Percentiles rank a stretch among this genome's conserved stretches.
These are phyloP conservation scores for Magallana ariakensis DNA, from an alignment of 1,140 invertebrate species.

Conservation along the genomic window DNA sequence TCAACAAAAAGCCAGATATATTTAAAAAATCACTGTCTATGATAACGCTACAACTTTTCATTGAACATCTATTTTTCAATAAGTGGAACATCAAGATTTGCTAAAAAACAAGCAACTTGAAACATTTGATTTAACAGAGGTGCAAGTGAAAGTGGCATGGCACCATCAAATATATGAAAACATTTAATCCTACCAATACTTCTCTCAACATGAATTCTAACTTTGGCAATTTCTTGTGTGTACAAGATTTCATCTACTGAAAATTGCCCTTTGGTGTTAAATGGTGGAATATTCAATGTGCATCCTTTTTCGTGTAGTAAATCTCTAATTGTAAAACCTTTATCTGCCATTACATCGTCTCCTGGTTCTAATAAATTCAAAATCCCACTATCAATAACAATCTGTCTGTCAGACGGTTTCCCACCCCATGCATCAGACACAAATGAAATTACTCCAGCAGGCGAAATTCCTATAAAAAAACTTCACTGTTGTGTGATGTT, in stretches of 20 bases:
- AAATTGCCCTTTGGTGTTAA: constrained; percentile 23
- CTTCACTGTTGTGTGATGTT: too few relatives aligned
- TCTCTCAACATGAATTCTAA: constrained; percentile 51
- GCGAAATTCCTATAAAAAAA: too few relatives aligned
- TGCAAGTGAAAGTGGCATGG: too few relatives aligned
- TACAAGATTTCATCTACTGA: constrained; percentile 22
- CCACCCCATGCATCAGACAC: too few relatives aligned
- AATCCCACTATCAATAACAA: too few relatives aligned
- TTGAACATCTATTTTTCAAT: background rate
- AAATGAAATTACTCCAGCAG: too few relatives aligned
- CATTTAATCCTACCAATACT: constrained; percentile 49
- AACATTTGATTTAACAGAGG: constrained; percentile 41
- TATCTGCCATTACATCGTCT: too few relatives aligned
- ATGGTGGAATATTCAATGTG: constrained; percentile 41
- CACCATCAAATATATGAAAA: constrained; percentile 47
- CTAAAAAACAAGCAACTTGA: constrained; percentile 43
- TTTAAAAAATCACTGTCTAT: too few relatives aligned
- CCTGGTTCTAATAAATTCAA: too few relatives aligned
- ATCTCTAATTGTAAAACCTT: constrained; percentile 42
- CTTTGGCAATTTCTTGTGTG: constrained; percentile 47
- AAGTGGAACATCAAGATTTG: constrained; percentile 48
- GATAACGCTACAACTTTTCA: too few relatives aligned
- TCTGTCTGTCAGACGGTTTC: too few relatives aligned
- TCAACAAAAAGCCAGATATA: too few relatives aligned
- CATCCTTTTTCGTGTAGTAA: background rate